phyloP scores from a whole-genome alignment of 37 sponge, comb jelly and placozoan genomes.

The Mnemiopsis leidyi region DNA sequence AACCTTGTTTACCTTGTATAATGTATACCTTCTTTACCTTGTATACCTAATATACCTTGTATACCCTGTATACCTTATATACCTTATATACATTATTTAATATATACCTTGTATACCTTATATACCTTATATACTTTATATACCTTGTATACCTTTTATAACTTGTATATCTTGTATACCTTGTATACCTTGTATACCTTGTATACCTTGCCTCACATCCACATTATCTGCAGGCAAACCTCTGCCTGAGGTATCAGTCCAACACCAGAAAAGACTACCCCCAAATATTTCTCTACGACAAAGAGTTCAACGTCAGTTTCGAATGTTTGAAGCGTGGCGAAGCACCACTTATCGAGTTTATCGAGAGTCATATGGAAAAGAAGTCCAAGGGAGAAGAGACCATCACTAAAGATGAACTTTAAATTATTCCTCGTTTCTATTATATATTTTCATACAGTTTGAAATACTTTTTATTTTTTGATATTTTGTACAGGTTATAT shows the following conservation, averaged over 20 bases:
- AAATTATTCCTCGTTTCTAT: neutral
- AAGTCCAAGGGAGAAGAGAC: neutral
- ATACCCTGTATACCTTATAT: too few species aligned
- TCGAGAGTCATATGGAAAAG: neutral
- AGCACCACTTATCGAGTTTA: neutral
- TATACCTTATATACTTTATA: too few species aligned
- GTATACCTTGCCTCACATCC: neutral
- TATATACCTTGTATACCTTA: too few species aligned
- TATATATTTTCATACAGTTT: neutral
- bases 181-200: too few species aligned
- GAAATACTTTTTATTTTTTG: neutral
- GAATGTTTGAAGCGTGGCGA: conserved; percentile 22
- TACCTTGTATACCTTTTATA: too few species aligned
- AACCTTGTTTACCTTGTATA: neutral
- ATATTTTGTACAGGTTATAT: neutral
- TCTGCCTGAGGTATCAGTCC: neutral
- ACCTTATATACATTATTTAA: too few species aligned
- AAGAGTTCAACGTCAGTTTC: neutral
- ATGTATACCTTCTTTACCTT: neutral
- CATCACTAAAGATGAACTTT: neutral
- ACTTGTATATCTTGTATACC: too few species aligned
- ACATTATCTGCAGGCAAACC: neutral
- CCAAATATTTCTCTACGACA: neutral
- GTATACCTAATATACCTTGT: neutral
- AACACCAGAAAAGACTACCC: neutral